Base-by-base conservation (phyloP, 2,888 invertebrate species). In the Drosophila lacicola region DNA sequence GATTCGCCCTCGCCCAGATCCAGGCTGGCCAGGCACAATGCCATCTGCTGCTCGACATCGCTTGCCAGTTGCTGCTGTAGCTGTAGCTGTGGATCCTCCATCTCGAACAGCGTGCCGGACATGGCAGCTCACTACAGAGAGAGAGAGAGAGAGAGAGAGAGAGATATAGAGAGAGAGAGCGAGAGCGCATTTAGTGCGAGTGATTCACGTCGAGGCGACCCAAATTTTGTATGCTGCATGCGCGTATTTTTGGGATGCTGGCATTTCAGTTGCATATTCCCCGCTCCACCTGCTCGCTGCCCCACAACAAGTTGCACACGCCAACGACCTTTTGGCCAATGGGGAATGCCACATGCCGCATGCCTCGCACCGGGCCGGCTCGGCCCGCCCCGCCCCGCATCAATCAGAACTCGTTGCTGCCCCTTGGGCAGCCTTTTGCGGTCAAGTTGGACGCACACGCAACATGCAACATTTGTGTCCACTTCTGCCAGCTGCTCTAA, bases 321-420 rank as follows among this genome's bases (percentile, higher is more conserved):
- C 83, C 88, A 83, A 82, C 88, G 80, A 88, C 86, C 88, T 88
- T 82, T 88, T 85, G 56, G 58, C 78, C 63, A 75, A 68, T 14
- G 57, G 64, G 78, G 64, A 63, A 75, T 72, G 66, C 72, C 61
- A 25, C 57, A 73, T 73, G 73, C 67, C 63, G 33, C 74, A 50
- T 67, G 41, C 17, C 33, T 25, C 46, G 37, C 19, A 13, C 11
- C 57, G 17, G 56, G 36, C 47, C 66, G 50, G 49, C 63, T 66
- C 10, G 29, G 1, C n/a, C 39, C n/a, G 29, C 10, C 17, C 17
- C 17, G 29, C 8, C 21, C 25, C 17, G 25, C 29, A 21, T 2
- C 49, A 4, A n/a, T 14, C 46, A 60, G 55, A 34, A 41, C 56
- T 50, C 64, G 45, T 47, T 47, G 51, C 56, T 17, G 9, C 34